These are phyloP conservation scores for Gymnopithys bicolor DNA, from an alignment of 2,797 vertebrate genomes.

Conservation along the genomic window DNA sequence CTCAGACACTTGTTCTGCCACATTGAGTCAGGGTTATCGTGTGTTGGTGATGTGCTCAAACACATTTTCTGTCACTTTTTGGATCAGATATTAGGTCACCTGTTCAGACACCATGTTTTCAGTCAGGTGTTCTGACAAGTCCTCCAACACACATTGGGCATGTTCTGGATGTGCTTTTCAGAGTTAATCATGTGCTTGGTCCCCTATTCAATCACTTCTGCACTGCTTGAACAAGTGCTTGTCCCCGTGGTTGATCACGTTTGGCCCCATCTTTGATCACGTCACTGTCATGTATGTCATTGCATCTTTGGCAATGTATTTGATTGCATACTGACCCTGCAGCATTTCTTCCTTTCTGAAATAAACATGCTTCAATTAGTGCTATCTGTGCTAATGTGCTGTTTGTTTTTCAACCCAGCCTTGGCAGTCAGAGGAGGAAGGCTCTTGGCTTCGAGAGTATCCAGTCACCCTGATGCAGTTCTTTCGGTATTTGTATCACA, in stretches of 20 bases:
- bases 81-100: neutral
- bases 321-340: neutral
- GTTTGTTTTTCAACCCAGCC: conserved; percentile 79
- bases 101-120: neutral
- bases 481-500: conserved; percentile 97
- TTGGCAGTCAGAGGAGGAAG: conserved; percentile 98
- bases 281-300: fast-evolving
- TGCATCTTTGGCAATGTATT: neutral
- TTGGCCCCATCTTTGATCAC: neutral
- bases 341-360: neutral
- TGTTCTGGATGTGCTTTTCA: neutral
- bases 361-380: neutral
- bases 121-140: neutral
- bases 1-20: neutral
- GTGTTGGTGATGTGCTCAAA: neutral
- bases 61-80: neutral
- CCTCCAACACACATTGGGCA: neutral
- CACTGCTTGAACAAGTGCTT: neutral
- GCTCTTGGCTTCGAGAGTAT: conserved; percentile 97
- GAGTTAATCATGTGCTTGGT: neutral
- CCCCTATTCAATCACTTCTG: neutral
- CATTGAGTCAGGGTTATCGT: neutral
- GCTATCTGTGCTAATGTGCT: neutral
- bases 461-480: conserved; percentile 99
- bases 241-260: neutral